A percentile compares a stretch with the other conserved stretches of the same genome.
These are phyloP conservation scores for Apis dorsata DNA, from an alignment of 1,140 invertebrate genomes.

Conservation along the genomic window DNA sequence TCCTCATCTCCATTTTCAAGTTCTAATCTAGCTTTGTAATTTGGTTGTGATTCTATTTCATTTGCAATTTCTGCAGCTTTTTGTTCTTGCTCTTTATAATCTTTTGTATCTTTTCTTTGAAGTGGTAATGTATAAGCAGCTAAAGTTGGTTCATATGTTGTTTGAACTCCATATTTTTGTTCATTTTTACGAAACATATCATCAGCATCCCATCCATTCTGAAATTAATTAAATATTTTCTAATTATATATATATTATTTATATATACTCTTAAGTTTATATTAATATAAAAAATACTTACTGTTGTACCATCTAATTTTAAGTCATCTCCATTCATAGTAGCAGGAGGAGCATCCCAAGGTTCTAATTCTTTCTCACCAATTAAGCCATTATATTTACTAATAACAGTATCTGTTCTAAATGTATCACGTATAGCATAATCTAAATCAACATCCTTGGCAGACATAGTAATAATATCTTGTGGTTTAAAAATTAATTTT, in stretches of 20 bases:
- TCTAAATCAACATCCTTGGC: constrained; percentile 92
- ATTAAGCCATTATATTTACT: constrained; percentile 83
- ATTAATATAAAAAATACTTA: constrained; percentile 65
- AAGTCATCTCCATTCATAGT: constrained; percentile 83
- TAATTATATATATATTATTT: constrained; percentile 14
- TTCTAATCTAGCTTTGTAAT: constrained; percentile 89
- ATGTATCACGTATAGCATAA: constrained; percentile 91
- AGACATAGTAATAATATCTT: constrained; percentile 90
- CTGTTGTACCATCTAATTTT: constrained; percentile 84
- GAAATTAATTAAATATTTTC: constrained; percentile 49
- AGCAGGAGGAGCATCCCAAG: constrained; percentile 88
- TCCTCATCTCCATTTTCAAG: constrained; percentile 96
- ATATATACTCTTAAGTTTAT: not conserved
- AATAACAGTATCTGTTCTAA: constrained; percentile 91
- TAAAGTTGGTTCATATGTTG: constrained; percentile 92
- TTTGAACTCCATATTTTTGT: constrained; percentile 92
- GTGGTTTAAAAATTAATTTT: constrained; percentile 91
- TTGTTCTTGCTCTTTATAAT: constrained; percentile 85
- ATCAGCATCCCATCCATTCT: constrained; percentile 96
- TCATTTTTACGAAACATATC: constrained; percentile 98
- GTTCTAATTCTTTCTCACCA: constrained; percentile 91
- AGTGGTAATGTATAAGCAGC: constrained; percentile 92
- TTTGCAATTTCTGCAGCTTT: constrained; percentile 92
- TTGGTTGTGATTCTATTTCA: constrained; percentile 93
- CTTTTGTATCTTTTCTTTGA: constrained; percentile 90